Percentiles rank a stretch among this genome's conserved stretches.
These are phyloP conservation scores for Ditula angustiorana DNA, from an alignment of 2,888 invertebrate genomes.

Conservation along the genomic window DNA sequence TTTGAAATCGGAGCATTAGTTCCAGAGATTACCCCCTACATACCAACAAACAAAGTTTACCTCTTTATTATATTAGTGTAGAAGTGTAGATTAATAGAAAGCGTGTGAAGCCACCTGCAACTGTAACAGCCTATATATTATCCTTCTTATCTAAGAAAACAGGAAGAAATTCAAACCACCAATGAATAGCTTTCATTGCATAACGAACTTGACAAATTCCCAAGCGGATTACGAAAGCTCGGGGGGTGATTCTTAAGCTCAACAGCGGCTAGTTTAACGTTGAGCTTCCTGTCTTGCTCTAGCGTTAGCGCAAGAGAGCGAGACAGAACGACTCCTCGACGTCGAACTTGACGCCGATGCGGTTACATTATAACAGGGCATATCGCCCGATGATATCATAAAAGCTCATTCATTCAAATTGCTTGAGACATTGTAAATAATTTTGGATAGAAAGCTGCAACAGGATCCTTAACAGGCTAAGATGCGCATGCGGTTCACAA, in stretches of 20 bases:
- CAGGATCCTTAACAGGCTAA: not conserved
- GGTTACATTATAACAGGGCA: too few species aligned
- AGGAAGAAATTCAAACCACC: constrained; percentile 27
- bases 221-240: constrained; percentile 21
- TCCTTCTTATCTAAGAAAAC: constrained; percentile 18
- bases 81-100: not conserved
- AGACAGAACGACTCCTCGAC: too few species aligned
- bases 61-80: too few species aligned
- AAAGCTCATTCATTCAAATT: constrained; percentile 2
- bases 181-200: constrained; percentile 15
- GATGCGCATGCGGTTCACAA: too few species aligned
- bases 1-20: too few species aligned
- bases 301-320: too few species aligned
- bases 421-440: not conserved
- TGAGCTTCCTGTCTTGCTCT: too few species aligned
- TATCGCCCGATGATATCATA: constrained; percentile 32
- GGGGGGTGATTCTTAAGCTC: not conserved
- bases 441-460: constrained; percentile 16
- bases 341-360: too few species aligned
- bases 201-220: constrained; percentile 32
- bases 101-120: not conserved
- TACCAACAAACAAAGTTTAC: too few species aligned
- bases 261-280: too few species aligned
- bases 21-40: too few species aligned
- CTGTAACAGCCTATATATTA: not conserved